phyloP scores from a whole-genome alignment of 2,113 vertebrate genomes.

The Chloropsis hardwickii region DNA sequence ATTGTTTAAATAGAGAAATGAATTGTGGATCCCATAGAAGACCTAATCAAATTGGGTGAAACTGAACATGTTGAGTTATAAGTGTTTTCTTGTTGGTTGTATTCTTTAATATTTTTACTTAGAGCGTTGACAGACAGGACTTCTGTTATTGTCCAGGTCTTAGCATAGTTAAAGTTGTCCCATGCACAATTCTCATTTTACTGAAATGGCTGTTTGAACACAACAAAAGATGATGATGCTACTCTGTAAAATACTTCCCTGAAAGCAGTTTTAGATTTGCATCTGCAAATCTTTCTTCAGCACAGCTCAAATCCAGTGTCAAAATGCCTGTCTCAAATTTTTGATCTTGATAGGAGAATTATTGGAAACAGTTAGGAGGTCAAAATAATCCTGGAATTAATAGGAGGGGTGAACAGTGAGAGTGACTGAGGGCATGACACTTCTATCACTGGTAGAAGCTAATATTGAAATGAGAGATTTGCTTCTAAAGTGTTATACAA shows the following conservation, averaged over 20 bases:
- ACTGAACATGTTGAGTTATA: background rate
- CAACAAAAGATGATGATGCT: background rate
- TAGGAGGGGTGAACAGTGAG: background rate
- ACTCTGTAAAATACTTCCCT: background rate
- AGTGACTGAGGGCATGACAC: accelerated
- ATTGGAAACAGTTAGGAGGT: background rate
- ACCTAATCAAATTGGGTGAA: background rate
- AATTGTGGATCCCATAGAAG: background rate
- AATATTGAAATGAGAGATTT: background rate
- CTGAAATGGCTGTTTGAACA: background rate
- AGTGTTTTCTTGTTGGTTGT: background rate
- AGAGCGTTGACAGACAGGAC: background rate
- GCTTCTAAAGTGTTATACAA: background rate
- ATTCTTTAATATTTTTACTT: background rate
- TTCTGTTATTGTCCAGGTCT: background rate
- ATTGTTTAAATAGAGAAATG: background rate
- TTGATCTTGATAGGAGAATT: background rate
- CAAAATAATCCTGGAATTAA: background rate
- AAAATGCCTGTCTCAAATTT: background rate
- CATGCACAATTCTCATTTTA: background rate
- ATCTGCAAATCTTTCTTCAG: background rate
- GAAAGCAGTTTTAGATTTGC: background rate
- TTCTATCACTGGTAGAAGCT: background rate
- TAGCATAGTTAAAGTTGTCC: background rate
- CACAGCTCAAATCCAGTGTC: background rate